These are phyloP conservation scores for Capreolus pygargus DNA, from an alignment of 2,113 vertebrate species.

Conservation along the genomic window DNA sequence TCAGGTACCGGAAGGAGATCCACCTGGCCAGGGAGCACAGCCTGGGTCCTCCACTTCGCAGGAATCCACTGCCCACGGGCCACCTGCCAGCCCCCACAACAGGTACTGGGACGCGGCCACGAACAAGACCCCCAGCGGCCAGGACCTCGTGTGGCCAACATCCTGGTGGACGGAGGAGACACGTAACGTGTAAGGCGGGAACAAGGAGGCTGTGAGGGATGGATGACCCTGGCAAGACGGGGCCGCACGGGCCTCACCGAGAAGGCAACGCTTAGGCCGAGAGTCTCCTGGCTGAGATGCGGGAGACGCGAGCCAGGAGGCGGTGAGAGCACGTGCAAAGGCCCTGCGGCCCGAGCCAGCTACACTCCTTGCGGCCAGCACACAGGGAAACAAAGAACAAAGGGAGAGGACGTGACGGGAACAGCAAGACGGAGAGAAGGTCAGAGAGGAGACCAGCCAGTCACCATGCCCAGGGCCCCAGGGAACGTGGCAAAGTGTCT, in stretches of 20 bases:
- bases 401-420: background rate
- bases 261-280: background rate
- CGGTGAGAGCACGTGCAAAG: background rate
- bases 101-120: background rate
- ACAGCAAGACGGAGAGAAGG: background rate
- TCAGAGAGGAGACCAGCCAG: no score
- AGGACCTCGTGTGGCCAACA: background rate
- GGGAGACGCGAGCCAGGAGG: background rate
- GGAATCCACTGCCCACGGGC: background rate
- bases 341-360: background rate
- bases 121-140: background rate
- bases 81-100: accelerated
- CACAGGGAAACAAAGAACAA: background rate
- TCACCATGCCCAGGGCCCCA: background rate
- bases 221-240: background rate
- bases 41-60: background rate
- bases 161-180: background rate
- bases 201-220: background rate
- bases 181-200: background rate
- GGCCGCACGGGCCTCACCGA: background rate
- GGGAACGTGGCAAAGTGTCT: background rate
- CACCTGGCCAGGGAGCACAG: background rate
- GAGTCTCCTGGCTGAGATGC: background rate
- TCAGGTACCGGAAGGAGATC: background rate
- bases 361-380: background rate